These are phyloP conservation scores for Chrysolina oricalcia DNA, from an alignment of 2,888 invertebrate genomes.

Conservation along the genomic window DNA sequence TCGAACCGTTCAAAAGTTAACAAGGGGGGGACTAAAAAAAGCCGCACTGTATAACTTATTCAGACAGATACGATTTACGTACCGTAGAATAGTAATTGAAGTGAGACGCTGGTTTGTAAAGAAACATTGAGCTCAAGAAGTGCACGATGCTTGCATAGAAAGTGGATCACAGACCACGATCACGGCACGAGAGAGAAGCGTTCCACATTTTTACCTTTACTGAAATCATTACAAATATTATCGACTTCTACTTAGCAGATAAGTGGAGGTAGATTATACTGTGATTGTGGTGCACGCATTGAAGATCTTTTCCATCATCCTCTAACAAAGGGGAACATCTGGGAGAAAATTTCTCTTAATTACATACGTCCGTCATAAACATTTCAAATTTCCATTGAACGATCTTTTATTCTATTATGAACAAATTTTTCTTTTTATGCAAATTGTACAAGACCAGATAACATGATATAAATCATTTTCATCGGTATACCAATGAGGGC, in stretches of 20 bases:
- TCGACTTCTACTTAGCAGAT: neutral
- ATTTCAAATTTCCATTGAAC: neutral
- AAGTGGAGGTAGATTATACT: neutral
- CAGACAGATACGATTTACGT: too few species aligned
- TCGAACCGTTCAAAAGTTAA: too few species aligned
- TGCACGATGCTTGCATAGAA: neutral
- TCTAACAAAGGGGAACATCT: neutral
- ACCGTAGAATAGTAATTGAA: too few species aligned
- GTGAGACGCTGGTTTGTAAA: neutral
- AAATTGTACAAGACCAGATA: too few species aligned
- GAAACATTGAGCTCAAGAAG: neutral
- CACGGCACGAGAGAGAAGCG: slow-evolving; percentile 5
- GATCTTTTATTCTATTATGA: neutral
- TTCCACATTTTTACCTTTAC: neutral
- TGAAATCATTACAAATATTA: neutral
- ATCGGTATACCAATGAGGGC: too few species aligned
- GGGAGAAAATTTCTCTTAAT: neutral
- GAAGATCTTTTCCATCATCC: neutral
- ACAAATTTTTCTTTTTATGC: too few species aligned
- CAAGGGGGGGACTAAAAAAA: too few species aligned
- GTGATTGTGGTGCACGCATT: neutral
- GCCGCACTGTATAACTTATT: too few species aligned
- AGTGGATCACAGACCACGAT: slow-evolving; percentile 3
- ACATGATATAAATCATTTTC: too few species aligned
- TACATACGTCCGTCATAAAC: neutral